Conservation (phyloP, 2,797 vertebrate species). For the Eulemur albifrons region DNA sequence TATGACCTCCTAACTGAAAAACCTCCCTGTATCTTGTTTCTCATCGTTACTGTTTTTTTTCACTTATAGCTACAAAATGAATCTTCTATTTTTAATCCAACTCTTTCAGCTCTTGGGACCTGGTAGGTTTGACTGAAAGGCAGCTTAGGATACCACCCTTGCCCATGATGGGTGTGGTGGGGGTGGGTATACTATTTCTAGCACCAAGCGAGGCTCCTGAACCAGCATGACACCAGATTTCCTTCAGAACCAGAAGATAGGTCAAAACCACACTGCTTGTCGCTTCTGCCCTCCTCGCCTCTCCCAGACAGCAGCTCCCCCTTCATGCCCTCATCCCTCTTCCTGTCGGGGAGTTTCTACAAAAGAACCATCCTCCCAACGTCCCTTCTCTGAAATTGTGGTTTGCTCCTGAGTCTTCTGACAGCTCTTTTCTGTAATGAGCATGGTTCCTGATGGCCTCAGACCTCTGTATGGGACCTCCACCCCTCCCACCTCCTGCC, state of each 20-base stretch:
- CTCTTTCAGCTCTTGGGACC: not conserved
- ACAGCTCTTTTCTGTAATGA: not conserved
- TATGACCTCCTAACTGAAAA: not conserved
- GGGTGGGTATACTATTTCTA: not conserved
- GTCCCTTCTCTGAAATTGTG: not conserved
- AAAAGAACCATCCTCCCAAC: not conserved
- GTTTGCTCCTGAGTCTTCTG: not conserved
- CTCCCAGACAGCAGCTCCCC: not conserved
- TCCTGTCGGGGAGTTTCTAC: not conserved
- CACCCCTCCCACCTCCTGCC: not conserved
- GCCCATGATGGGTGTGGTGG: not conserved
- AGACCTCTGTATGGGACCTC: not conserved
- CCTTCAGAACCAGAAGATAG: not conserved
- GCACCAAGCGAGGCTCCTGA: fast-evolving
- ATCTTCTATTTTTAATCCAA: not conserved
- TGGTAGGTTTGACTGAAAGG: not conserved
- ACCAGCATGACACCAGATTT: not conserved
- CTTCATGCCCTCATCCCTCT: not conserved
- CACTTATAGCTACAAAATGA: not conserved
- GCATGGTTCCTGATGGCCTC: not conserved
- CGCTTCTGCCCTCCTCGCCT: not conserved
- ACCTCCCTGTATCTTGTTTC: not conserved
- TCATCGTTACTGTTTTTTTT: not conserved
- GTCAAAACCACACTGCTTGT: not conserved
- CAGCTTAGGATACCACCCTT: not conserved